Base-by-base conservation (phyloP, 2,888 invertebrate genomes). In the Nephrotoma flavescens region DNA sequence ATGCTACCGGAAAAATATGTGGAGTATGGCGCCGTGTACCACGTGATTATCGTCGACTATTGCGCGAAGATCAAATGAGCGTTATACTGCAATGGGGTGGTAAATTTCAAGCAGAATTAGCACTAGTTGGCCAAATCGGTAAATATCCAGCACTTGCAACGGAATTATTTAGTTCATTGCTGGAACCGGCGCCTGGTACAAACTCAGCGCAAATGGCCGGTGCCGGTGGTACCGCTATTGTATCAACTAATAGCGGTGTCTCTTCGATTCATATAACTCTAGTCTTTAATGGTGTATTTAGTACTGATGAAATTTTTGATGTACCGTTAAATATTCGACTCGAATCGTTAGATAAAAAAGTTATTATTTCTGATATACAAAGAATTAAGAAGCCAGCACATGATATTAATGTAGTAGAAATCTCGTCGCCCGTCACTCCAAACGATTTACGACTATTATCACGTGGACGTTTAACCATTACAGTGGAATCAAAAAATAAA, bases 11-110 rank as follows among this genome's bases (percentile, higher is more conserved):
- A 88, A 97, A 97, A 92, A 93, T 97, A 42, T 98, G 97, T 90
- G 97, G 97, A 0, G 96, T 97, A 0, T 98, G 97, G 97, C 94
- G 95, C 87, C 94, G 97, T 88, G 94, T 98, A 86, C 96, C 97
- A 0, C 93, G 96, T 71, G 96, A 97, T 88, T 97, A 97, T 91
- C 94, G 96, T 89, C 94, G 94, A 88, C 91, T 96, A 86, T 92
- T 97, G 88, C 94, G 96, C 88, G 96, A 97, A 89, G 97, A 97
- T 88, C 94, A 95, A 87, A 92, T 97, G 88, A 95, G 95, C 89
- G 96, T 96, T 41, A 95, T 96, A 0, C 92, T 97, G 83, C 92
- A 96, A 42, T 97, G 96, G 95, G 96, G 95, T 88, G 93, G 93
- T 88, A 95, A 94, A 89, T 94, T 93, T 89, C 93, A 94, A 88